Conservation (phyloP, 2,888 invertebrate species). For the Pandemis corylana region DNA sequence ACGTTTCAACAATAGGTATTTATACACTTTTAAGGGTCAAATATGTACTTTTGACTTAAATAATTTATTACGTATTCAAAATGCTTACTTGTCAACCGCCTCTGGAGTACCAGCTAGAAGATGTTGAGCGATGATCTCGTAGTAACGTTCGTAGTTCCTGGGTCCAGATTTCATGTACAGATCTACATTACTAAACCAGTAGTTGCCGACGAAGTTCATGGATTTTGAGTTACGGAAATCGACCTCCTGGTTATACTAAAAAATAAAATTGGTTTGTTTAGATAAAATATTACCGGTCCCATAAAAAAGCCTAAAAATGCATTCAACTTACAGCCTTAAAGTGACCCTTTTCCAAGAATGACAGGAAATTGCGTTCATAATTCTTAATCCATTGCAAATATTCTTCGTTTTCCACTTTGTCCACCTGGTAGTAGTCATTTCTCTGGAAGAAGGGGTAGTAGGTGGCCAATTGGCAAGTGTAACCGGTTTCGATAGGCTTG, state of each 20-base stretch:
- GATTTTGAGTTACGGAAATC: slow-evolving; percentile 72
- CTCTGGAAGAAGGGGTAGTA: slow-evolving; percentile 83
- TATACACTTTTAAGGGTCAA: neutral
- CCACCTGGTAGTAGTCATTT: slow-evolving; percentile 85
- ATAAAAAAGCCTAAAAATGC: slow-evolving; percentile 7
- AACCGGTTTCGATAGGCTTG: slow-evolving; percentile 80
- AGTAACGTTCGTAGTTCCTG: slow-evolving; percentile 78
- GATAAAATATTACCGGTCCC: slow-evolving; percentile 24
- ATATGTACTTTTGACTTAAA: too few species aligned
- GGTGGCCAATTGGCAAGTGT: slow-evolving; percentile 56
- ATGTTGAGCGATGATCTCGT: slow-evolving; percentile 83
- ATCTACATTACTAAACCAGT: slow-evolving; percentile 85
- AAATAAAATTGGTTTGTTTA: neutral
- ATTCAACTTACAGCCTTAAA: slow-evolving; percentile 84
- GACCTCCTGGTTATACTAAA: slow-evolving; percentile 66
- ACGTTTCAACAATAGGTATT: too few species aligned
- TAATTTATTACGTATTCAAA: neutral
- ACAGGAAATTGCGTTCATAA: slow-evolving; percentile 83
- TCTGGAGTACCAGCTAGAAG: slow-evolving; percentile 64
- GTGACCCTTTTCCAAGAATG: slow-evolving; percentile 82
- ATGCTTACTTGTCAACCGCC: slow-evolving; percentile 58
- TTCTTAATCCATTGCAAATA: slow-evolving; percentile 82
- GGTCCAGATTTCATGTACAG: slow-evolving; percentile 63
- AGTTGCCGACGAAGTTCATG: slow-evolving; percentile 82
- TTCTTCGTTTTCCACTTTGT: slow-evolving; percentile 76